phyloP scores from a whole-genome alignment of 1,140 invertebrate genomes.

The Whitmania pigra region DNA sequence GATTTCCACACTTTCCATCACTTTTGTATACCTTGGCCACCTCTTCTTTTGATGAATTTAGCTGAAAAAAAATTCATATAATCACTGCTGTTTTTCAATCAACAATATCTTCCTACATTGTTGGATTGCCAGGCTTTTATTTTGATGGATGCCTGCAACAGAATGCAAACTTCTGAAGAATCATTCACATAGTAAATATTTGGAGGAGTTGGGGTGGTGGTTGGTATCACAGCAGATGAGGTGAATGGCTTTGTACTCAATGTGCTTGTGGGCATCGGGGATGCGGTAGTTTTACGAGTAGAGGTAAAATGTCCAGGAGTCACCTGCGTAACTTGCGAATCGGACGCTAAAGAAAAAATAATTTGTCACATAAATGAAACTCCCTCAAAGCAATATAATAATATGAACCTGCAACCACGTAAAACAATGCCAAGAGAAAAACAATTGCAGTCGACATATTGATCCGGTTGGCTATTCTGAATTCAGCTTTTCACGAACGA shows the following conservation, averaged over 20 bases:
- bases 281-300: background rate
- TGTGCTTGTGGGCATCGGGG: background rate
- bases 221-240: background rate
- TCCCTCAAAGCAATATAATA: no score
- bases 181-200: conserved; percentile 5
- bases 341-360: no score
- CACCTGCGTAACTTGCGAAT: no score
- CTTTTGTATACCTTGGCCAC: background rate
- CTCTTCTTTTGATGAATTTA: background rate
- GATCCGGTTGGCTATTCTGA: no score
- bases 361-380: no score
- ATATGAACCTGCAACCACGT: no score
- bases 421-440: no score
- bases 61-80: background rate
- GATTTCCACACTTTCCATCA: background rate
- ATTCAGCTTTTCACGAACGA: no score
- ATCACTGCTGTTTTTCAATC: background rate
- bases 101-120: background rate
- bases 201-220: background rate
- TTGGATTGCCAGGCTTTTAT: background rate
- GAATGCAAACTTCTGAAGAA: conserved; percentile 6
- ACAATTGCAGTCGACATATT: no score
- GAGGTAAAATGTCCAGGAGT: background rate
- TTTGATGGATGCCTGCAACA: background rate
- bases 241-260: no score